These are phyloP conservation scores for Harpegnathos saltator DNA, from an alignment of 1,140 invertebrate species.

Conservation along the genomic window DNA sequence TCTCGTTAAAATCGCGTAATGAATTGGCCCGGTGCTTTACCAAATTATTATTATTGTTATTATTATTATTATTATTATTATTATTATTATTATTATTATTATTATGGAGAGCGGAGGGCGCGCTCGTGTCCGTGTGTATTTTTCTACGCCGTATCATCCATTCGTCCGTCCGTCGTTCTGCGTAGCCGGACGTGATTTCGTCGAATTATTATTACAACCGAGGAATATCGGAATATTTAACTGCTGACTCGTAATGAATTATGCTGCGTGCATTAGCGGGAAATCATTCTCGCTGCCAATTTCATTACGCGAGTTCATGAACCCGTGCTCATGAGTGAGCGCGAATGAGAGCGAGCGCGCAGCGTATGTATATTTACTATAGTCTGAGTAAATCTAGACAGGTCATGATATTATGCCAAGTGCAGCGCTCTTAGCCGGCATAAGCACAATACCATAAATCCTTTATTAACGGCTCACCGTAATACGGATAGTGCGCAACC, in stretches of 20 bases:
- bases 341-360: too few species aligned
- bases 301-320: slow-evolving; percentile 29
- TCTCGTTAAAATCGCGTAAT: slow-evolving; percentile 15
- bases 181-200: neutral
- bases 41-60: slow-evolving; percentile 30
- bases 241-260: slow-evolving; percentile 29
- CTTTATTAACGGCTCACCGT: slow-evolving; percentile 52
- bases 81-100: neutral
- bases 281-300: slow-evolving; percentile 46
- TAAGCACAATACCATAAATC: slow-evolving; percentile 61
- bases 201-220: slow-evolving; percentile 43
- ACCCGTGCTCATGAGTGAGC: too few species aligned
- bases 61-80: slow-evolving; percentile 18
- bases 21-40: slow-evolving; percentile 32
- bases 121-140: neutral
- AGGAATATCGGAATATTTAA: slow-evolving; percentile 29
- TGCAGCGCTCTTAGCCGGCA: slow-evolving; percentile 46
- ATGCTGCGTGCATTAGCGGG: slow-evolving; percentile 26
- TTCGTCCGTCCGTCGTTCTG: neutral
- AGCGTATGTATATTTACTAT: slow-evolving; percentile 33
- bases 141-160: neutral
- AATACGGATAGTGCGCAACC: slow-evolving; percentile 50
- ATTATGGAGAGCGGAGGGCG: too few species aligned
- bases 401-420: slow-evolving; percentile 60
- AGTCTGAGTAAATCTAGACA: slow-evolving; percentile 53